phyloP scores from a whole-genome alignment of 2,888 invertebrate species.

The Emmelina monodactyla region DNA sequence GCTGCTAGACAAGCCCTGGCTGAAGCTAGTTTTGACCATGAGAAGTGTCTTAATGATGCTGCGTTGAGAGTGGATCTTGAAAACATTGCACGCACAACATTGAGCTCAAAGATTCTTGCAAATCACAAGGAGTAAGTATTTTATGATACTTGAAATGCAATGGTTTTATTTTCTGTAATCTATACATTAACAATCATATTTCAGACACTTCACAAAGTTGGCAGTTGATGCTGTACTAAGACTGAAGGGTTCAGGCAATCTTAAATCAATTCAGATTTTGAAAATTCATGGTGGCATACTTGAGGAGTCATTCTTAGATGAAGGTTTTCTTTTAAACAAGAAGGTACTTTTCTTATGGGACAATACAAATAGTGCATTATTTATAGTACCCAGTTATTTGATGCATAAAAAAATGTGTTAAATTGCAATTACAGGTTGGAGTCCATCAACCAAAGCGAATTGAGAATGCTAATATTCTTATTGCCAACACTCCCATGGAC shows the following conservation, averaged over 20 bases:
- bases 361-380: too few relatives aligned
- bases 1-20: conserved; percentile 85
- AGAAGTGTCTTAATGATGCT: conserved; percentile 70
- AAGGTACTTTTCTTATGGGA: conserved; percentile 73
- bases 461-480: conserved; percentile 95
- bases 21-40: conserved; percentile 83
- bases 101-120: conserved; percentile 97
- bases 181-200: too few relatives aligned
- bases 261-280: conserved; percentile 96
- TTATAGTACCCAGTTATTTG: too few relatives aligned
- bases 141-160: too few relatives aligned
- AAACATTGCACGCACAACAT: conserved; percentile 96
- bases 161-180: too few relatives aligned
- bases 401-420: too few relatives aligned
- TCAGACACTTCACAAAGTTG: conserved; percentile 86
- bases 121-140: conserved; percentile 90
- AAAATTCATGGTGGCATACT: conserved; percentile 95
- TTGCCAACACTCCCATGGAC: conserved; percentile 99
- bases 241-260: conserved; percentile 93
- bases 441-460: conserved; percentile 96
- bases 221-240: conserved; percentile 96
- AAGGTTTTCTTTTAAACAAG: conserved; percentile 94
- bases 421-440: conserved; percentile 71
- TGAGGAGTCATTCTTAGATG: conserved; percentile 95
- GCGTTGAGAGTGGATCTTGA: conserved; percentile 87